Conservation (phyloP, 2,888 invertebrate species). For the Penaeus monodon region DNA sequence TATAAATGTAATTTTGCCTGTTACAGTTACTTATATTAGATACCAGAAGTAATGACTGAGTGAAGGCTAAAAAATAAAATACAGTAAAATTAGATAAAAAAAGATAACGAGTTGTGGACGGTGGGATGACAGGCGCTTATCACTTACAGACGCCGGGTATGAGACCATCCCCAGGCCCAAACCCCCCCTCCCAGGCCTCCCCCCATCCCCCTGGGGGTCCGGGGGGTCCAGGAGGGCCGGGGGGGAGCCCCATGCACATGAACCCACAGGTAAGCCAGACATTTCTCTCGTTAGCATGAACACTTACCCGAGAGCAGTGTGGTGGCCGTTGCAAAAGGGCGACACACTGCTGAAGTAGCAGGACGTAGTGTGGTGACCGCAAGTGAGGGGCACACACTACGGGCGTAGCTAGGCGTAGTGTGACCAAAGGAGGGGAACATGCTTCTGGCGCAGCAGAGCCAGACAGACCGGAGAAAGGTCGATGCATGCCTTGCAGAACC, state of each 20-base stretch:
- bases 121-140: constrained; percentile 59
- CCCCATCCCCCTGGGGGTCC: constrained; percentile 63
- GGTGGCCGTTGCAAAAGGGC: too few relatives aligned
- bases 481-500: too few relatives aligned
- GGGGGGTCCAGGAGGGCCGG: constrained; percentile 60
- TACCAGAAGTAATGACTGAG: constrained; percentile 23
- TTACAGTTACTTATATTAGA: constrained; percentile 27
- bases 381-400: too few relatives aligned
- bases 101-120: constrained; percentile 1
- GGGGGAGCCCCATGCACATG: constrained; percentile 65
- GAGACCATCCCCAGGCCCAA: constrained; percentile 65
- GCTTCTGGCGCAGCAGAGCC: too few relatives aligned
- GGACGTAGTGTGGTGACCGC: too few relatives aligned
- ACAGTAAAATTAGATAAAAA: constrained; percentile 16
- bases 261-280: constrained; percentile 63
- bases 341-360: too few relatives aligned
- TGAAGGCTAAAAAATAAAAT: constrained; percentile 1
- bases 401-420: too few relatives aligned
- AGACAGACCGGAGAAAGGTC: too few relatives aligned
- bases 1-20: too few relatives aligned
- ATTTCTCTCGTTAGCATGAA: constrained; percentile 48
- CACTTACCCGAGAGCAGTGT: constrained; percentile 13
- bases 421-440: too few relatives aligned
- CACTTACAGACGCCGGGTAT: constrained; percentile 65
- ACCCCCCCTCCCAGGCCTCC: constrained; percentile 64